Evolutionary conservation across 2,797 vertebrate species (phyloP), one percentile per base, ranked within the genome.

Genomic region (Pipistrellus pygmaeus): DNA sequence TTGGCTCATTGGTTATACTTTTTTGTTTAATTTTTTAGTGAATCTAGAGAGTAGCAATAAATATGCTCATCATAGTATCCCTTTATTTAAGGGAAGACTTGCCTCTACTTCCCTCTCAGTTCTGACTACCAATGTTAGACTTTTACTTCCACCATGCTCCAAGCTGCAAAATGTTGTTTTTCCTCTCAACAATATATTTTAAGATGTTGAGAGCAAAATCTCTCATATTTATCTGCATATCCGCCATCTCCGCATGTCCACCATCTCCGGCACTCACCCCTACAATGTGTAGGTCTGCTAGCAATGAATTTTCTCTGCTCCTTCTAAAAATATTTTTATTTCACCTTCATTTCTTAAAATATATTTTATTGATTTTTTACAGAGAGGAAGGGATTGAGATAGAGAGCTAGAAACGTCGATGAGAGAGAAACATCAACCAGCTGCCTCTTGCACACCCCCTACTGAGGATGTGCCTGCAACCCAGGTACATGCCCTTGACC

Each of bases 151-250:
- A 10, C 55, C 55, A 3, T 18, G 77, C 32, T 27, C 21, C 8
- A 15, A 25, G 8, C 76, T 23, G 32, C n/a, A 35, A 30, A 48
- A 32, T 0, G 4, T 17, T 1, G 18, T 55, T 8, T 12, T 27
- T 38, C 76, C 51, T 15, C 51, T 35, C 32, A 5, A 55, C 13
- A 35, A 17, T 9, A 20, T 5, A 7, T 38, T n/a, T 32, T 15
- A 8, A 30, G 7, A 12, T 11, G 53, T 18, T 11, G 53, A 30
- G 77, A 20, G 77, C 1, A 25, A 18, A 18, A 25, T 27, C 55
- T 20, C 23, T 51, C 18, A 1, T 30, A 27, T 12, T 18, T 6
- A 11, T 15, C 14, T 2, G 14, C 8, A 3, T 6, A 53, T 3
- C 75, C 8, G 5, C 35, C 55, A 4, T 8, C 4, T 41, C 77